These are phyloP conservation scores for Chelonoidis abingdonii DNA, from an alignment of 2,113 vertebrate species.

Conservation along the genomic window DNA sequence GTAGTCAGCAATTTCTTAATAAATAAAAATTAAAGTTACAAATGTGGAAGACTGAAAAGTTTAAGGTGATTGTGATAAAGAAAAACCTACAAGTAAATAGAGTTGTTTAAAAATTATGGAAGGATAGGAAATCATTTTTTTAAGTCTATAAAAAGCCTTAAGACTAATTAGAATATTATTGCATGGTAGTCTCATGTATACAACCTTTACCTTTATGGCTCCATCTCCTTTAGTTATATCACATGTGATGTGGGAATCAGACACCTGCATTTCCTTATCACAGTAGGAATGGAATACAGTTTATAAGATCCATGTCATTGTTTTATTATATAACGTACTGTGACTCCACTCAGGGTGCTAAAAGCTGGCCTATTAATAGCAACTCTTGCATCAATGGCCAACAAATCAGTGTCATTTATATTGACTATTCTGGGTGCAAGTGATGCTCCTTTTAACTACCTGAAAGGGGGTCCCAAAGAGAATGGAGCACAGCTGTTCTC, in stretches of 20 bases:
- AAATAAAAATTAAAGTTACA: background rate
- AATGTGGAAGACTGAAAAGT: background rate
- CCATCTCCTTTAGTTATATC: background rate
- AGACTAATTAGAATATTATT: no score
- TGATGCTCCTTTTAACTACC: background rate
- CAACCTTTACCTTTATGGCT: background rate
- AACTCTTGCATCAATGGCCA: background rate
- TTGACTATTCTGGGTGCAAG: background rate
- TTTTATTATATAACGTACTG: background rate
- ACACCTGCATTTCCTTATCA: background rate
- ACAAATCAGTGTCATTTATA: background rate
- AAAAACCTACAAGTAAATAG: background rate
- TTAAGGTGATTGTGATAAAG: background rate
- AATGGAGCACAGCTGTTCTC: no score
- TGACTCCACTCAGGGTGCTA: background rate
- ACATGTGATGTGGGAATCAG: background rate
- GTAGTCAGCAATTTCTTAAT: background rate
- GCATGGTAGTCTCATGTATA: no score
- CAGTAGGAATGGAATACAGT: background rate
- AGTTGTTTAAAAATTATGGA: background rate
- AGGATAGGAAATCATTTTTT: rapidly evolving
- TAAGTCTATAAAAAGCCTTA: background rate
- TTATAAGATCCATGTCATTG: background rate
- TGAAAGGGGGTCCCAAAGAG: no score
- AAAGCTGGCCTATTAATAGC: background rate